Evolutionary conservation across 2,797 vertebrate genomes (phyloP).

Genomic region (Ibycter americanus): DNA sequence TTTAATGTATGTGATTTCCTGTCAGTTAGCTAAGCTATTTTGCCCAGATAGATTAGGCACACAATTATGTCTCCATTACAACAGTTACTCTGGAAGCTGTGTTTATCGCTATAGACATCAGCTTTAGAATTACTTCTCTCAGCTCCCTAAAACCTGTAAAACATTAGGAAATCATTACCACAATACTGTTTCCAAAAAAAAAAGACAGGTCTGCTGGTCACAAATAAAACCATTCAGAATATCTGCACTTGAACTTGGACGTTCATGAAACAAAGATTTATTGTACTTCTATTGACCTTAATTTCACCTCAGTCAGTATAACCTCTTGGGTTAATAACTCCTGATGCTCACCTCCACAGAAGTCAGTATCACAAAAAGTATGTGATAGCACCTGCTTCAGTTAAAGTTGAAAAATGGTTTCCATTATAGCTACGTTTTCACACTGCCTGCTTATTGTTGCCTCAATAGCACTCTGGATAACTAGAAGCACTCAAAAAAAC

Average conservation of each 20-base stretch:
- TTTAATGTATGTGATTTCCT: neutral
- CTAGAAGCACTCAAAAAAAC: neutral
- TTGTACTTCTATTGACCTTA: constrained; percentile 15
- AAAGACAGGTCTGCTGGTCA: neutral
- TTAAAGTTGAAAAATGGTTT: constrained; percentile 48
- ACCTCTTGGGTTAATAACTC: constrained; percentile 45
- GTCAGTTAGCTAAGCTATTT: neutral
- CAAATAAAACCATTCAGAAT: neutral
- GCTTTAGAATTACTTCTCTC: neutral
- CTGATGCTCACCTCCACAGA: neutral
- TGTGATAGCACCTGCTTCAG: neutral
- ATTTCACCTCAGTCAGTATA: constrained; percentile 34
- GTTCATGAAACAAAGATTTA: constrained; percentile 1
- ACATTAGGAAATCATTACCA: neutral
- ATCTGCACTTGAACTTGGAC: neutral
- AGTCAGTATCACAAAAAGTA: neutral
- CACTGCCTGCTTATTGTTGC: neutral
- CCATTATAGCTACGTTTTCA: constrained; percentile 36
- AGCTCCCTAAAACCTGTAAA: neutral
- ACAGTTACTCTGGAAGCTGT: neutral
- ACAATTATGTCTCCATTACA: neutral
- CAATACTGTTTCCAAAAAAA: neutral
- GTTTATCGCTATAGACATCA: neutral
- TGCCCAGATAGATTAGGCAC: neutral
- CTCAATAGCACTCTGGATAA: neutral